phyloP scores from a whole-genome alignment of 2,888 invertebrate species.

The Melinaea marsaeus region DNA sequence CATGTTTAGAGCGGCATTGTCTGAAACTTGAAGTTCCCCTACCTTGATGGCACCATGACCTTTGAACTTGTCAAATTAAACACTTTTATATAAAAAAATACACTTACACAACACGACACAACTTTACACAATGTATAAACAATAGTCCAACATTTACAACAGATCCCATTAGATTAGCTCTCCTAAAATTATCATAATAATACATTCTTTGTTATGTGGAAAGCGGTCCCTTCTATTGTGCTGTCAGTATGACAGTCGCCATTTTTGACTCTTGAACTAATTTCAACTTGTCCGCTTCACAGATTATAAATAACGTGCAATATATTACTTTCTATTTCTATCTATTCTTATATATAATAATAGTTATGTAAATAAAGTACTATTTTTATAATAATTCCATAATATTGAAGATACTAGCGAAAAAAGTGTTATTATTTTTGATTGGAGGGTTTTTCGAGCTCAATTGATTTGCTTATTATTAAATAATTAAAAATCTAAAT shows the following conservation, averaged over 20 bases:
- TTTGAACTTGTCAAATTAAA: constrained; percentile 7
- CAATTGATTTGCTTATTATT: no score
- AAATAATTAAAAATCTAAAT: no score
- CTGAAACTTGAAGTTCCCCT: constrained; percentile 14
- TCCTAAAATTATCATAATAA: constrained; percentile 21
- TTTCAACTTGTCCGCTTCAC: background rate
- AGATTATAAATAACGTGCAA: background rate
- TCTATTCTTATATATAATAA: no score
- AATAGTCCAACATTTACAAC: constrained; percentile 9
- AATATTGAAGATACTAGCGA: no score
- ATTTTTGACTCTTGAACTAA: constrained; percentile 12
- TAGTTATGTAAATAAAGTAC: no score
- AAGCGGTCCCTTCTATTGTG: constrained; percentile 7
- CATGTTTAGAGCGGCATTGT: constrained; percentile 8
- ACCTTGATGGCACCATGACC: constrained; percentile 21
- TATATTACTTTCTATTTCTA: no score
- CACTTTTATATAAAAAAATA: background rate
- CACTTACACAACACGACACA: background rate
- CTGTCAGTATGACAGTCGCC: constrained; percentile 11
- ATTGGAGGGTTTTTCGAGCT: no score
- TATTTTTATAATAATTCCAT: no score
- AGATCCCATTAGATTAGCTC: constrained; percentile 13
- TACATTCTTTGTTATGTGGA: constrained; percentile 14
- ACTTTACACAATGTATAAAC: background rate
- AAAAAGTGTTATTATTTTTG: no score